Conservation (phyloP, 2,888 invertebrate genomes). For the Plemyria rubiginata region DNA sequence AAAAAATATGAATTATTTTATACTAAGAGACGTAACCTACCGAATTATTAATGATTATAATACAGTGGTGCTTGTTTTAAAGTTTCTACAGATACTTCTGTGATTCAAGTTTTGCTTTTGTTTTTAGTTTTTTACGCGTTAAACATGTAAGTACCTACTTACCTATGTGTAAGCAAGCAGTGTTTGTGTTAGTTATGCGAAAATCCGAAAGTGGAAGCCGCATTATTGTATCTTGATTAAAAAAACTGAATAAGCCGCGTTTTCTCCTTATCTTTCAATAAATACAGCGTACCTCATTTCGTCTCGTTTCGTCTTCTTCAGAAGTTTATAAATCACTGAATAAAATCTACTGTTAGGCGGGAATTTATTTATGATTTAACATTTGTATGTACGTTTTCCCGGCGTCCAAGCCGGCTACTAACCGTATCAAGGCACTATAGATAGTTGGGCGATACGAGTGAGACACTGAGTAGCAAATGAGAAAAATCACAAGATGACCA, state of each 20-base stretch:
- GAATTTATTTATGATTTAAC: slow-evolving; percentile 37
- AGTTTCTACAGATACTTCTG: slow-evolving; percentile 3
- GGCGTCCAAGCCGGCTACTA: slow-evolving; percentile 54
- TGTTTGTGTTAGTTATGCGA: slow-evolving; percentile 24
- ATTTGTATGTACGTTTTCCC: slow-evolving; percentile 54
- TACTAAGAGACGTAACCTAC: background rate
- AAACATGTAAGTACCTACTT: slow-evolving; percentile 19
- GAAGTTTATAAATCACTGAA: slow-evolving; percentile 20
- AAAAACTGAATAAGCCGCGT: slow-evolving; percentile 21
- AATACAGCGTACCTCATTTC: slow-evolving; percentile 36
- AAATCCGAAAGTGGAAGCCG: slow-evolving; percentile 43
- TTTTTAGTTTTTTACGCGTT: slow-evolving; percentile 10
- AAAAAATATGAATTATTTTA: background rate
- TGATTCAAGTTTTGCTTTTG: slow-evolving; percentile 4
- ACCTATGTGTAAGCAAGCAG: slow-evolving; percentile 19
- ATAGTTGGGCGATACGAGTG: slow-evolving; percentile 64
- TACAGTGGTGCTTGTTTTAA: background rate
- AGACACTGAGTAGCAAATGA: slow-evolving; percentile 74
- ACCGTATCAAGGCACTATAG: slow-evolving; percentile 55
- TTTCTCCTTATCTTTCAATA: slow-evolving; percentile 25
- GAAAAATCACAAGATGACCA: slow-evolving; percentile 65
- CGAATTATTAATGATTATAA: too few species aligned
- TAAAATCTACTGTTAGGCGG: slow-evolving; percentile 19
- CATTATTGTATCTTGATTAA: slow-evolving; percentile 45
- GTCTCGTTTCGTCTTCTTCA: slow-evolving; percentile 23